Evolutionary conservation across 2,888 invertebrate genomes (phyloP).

Genomic region (Ophioninae sp.): DNA sequence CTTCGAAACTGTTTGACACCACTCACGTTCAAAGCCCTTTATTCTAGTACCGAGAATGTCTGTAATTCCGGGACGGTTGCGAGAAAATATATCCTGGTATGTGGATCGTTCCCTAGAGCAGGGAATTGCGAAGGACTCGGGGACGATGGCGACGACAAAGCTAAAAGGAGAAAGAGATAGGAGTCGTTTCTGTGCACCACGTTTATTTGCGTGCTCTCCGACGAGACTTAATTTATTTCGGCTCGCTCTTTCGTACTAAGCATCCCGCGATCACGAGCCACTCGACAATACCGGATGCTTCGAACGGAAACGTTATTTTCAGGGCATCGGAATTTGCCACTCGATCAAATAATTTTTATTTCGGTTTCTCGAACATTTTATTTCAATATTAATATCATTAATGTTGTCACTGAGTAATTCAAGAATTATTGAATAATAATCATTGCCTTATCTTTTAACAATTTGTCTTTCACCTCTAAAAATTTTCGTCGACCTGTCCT

Average conservation of each 20-base stretch:
- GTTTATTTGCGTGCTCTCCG: background rate
- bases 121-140: constrained; percentile 33
- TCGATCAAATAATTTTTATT: background rate
- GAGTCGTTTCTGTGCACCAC: constrained; percentile 2
- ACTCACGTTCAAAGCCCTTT: constrained; percentile 30
- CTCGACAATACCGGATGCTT: background rate
- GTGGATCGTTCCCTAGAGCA: constrained; percentile 12
- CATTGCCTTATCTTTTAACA: too few species aligned
- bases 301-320: constrained; percentile 10
- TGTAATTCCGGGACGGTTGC: constrained; percentile 18
- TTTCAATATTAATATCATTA: too few species aligned
- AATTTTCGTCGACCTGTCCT: too few species aligned
- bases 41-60: constrained; percentile 32
- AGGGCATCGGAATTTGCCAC: constrained; percentile 2
- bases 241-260: constrained; percentile 26
- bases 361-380: too few species aligned
- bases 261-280: background rate
- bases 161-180: constrained; percentile 24
- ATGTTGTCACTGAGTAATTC: too few species aligned
- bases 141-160: constrained; percentile 37
- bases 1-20: constrained; percentile 50
- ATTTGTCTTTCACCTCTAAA: too few species aligned
- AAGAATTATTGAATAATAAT: too few species aligned
- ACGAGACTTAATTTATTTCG: constrained; percentile 47
- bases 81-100: constrained; percentile 16